Evolutionary conservation across 2,888 invertebrate genomes (phyloP), one percentile per base, ranked within the genome.

Genomic region (Apodemia duryi): DNA sequence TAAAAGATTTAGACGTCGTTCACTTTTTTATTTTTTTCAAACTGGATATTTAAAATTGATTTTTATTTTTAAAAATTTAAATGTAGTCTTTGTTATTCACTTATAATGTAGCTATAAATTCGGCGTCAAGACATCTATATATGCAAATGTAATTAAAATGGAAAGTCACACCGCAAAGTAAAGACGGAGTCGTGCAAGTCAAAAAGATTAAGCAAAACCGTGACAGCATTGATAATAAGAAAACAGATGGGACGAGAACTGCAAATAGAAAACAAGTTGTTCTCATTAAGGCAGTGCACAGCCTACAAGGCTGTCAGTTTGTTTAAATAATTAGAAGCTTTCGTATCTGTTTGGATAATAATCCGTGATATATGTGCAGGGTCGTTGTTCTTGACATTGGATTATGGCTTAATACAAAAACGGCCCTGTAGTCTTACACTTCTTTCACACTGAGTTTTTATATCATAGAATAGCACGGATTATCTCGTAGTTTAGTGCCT

Each of bases 191-290:
- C 57, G 32, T n/a, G 35, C 29, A 60, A 35, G 57, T 35, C 35
- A 60, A 60, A 32, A 35, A 60, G 57, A 60, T 60, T 60, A 60
- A 60, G 57, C 35, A 51, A 51, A 51, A 35, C 57, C 57, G 57
- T 60, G 57, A 60, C 57, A 60, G 49, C 49, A 51, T 13, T 35
- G 57, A 60, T 60, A 65, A 65, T 61, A 49, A 61, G 64, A 61
- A 65, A 65, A 61, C 64, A 41, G 32, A 46, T 57, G 38, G 29
- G 32, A 60, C 46, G 60, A 32, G 21, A 46, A 61, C 60, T 21
- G 64, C 43, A 32, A 64, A 64, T 61, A 64, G 64, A 64, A 64
- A 64, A 46, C 41, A 43, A 54, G 29, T 46, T 29, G 64, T 60
- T 43, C 43, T 64, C 64, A 46, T 64, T 60, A 52, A 32, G 32